Evolutionary conservation across 2,113 vertebrate genomes (phyloP), one percentile per base, ranked within the genome.

Genomic region (Vulpes lagopus): DNA sequence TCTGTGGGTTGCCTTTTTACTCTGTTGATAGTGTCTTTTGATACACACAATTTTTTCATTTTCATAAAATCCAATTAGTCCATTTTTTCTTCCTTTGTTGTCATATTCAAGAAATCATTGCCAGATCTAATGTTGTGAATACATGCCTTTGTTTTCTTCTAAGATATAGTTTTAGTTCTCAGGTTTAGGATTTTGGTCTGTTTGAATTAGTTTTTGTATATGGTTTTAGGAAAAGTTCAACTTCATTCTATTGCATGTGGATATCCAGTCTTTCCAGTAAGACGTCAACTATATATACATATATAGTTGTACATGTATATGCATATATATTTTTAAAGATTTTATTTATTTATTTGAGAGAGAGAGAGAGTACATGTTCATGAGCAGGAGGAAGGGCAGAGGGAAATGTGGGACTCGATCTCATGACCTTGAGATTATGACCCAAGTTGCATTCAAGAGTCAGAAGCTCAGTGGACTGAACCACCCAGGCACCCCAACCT

Each of bases 181-280:
- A n/a, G 62, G 51, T 81, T 81, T 89, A 86, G 30, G 43, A 64
- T 49, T 86, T 92, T 76, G 27, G 55, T 49, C 22, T 11, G 78
- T 94, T 96, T 94, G 84, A 30, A 96, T 65, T 85, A 57, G 69
- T 69, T 86, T 92, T 96, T 89, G 2, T 73, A 55, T 64, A 90
- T 43, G 16, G 49, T 82, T 35, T 92, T 78, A 87, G 43, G 23
- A 94, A 25, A 11, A 17, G 8, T 71, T 5, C 82, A 90, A 65
- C 27, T 89, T 94, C 35, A 74, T 60, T 76, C 60, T 38, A 89
- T 89, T 64, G 55, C 10, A 49, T 84, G 20, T 55, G 38, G 17
- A 78, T 86, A 94, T 12, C 7, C 64, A 83, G 20, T 86, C 82
- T 97, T 91, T 49, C 82, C 20, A 35, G 49, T 35, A 49, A 89